These are phyloP conservation scores for Phymorhynchus buccinoides DNA, from an alignment of 1,140 invertebrate genomes.

Conservation along the genomic window DNA sequence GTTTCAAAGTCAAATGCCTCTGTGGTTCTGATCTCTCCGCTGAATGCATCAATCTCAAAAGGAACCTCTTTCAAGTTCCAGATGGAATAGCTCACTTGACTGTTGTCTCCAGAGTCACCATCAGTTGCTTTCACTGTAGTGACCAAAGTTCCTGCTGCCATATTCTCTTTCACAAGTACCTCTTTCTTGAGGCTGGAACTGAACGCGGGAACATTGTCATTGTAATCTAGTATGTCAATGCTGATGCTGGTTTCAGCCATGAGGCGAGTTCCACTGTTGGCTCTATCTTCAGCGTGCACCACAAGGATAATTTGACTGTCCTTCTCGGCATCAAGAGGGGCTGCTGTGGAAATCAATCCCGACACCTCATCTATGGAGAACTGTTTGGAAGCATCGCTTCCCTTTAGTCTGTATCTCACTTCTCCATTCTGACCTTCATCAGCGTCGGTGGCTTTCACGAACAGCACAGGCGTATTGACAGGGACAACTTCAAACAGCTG, in stretches of 20 bases:
- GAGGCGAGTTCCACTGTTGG: conserved; percentile 85
- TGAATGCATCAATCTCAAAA: conserved; percentile 96
- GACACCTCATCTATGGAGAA: conserved; percentile 77
- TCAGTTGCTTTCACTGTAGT: conserved; percentile 88
- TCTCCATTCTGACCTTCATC: conserved; percentile 86
- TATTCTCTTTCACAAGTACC: conserved; percentile 84
- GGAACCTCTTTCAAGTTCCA: conserved; percentile 88
- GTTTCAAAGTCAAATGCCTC: conserved; percentile 91
- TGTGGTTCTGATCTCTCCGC: conserved; percentile 88
- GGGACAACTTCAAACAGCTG: conserved; percentile 91
- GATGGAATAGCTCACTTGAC: conserved; percentile 93
- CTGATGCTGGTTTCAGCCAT: conserved; percentile 77
- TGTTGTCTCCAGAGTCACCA: conserved; percentile 92
- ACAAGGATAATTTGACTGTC: conserved; percentile 54
- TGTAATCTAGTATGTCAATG: conserved; percentile 69
- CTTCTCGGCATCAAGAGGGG: conserved; percentile 63
- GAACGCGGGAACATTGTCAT: conserved; percentile 70
- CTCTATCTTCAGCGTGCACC: conserved; percentile 76
- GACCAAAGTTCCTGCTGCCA: conserved; percentile 85
- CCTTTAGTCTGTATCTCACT: conserved; percentile 84
- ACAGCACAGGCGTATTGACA: conserved; percentile 85
- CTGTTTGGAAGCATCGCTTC: conserved; percentile 59
- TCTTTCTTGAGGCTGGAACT: conserved; percentile 49
- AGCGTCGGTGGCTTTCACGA: conserved; percentile 68
- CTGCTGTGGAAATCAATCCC: conserved; percentile 89